A percentile compares a stretch with the other conserved stretches of the same genome.
Conservation (phyloP, 2,797 vertebrate genomes). For the Poliocrania exsul region DNA sequence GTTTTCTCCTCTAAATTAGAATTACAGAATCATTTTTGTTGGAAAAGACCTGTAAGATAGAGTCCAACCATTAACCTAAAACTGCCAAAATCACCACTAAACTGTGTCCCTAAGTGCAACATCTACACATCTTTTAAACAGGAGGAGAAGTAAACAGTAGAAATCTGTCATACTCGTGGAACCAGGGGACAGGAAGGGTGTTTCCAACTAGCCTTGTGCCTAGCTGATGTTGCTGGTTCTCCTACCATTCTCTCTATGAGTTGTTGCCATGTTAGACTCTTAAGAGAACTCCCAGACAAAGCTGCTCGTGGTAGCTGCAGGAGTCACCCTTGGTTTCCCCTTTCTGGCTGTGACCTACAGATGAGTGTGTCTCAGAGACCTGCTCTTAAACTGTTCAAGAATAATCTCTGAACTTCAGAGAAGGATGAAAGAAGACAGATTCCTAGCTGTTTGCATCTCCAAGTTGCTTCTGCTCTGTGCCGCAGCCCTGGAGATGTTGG, state of each 20-base stretch:
- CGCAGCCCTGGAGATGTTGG: neutral
- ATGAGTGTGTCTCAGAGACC: neutral
- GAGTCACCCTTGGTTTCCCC: neutral
- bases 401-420: neutral
- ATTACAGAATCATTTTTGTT: neutral
- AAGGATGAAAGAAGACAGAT: neutral
- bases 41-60: neutral
- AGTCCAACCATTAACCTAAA: neutral
- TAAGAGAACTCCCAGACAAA: neutral
- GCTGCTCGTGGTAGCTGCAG: neutral
- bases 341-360: neutral
- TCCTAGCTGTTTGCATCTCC: neutral
- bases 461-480: neutral
- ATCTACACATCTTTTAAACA: neutral
- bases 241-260: rapidly evolving
- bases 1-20: neutral
- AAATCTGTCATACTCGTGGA: neutral
- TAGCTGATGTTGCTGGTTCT: neutral
- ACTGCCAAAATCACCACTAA: neutral
- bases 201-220: neutral
- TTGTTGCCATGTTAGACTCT: rapidly evolving
- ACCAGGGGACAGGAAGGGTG: neutral
- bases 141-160: neutral
- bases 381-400: neutral
- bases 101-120: neutral